Base-by-base conservation (phyloP, 2,113 vertebrate genomes). In the Neotragus moschatus region DNA sequence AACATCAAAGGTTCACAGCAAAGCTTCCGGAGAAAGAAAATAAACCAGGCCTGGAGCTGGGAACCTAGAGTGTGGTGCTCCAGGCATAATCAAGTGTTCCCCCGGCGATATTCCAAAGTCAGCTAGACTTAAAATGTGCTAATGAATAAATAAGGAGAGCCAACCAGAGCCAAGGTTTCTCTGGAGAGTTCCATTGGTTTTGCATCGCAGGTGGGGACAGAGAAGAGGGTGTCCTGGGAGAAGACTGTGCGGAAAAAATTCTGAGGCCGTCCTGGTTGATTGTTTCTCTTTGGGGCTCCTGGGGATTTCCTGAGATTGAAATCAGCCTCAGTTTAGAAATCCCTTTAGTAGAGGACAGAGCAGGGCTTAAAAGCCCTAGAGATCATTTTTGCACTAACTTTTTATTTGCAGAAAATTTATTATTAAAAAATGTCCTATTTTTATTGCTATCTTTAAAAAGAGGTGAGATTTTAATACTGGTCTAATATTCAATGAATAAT, bases 331-430 rank as follows among this genome's bases (percentile, higher is more conserved):
- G 30, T 43, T 77, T 86, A 88, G 92, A 66, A 96, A 53, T 80
- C 30, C 19, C 49, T 77, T 75, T 26, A 10, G 26, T 8, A 53
- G 79, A 82, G 66, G 45, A 47, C 6, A 16, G 49, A 33, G 51
- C 0, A 5, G 30, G 43, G 5, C 16, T 84, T 19, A 26, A 21
- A n/a, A n/a, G 43, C 16, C 55, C 10, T 58, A 25, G 26, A n/a
- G 73, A 86, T 93, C 63, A 13, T 15, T 70, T 51, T 58, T 47
- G 21, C n/a, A 23, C 26, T 19, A 75, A 45, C 33, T 45, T 92
- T 90, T 87, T 91, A 87, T 93, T 86, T 91, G n/a, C 7, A 75
- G 73, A 73, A 88, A 73, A 77, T 58, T 53, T 36, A 73, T 73
- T 73, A 73, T 39, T 73, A 25, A 39, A 28, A 39, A 61, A 90